Evolutionary conservation across 2,888 invertebrate genomes (phyloP).

Genomic region (Drosophila affinis): DNA sequence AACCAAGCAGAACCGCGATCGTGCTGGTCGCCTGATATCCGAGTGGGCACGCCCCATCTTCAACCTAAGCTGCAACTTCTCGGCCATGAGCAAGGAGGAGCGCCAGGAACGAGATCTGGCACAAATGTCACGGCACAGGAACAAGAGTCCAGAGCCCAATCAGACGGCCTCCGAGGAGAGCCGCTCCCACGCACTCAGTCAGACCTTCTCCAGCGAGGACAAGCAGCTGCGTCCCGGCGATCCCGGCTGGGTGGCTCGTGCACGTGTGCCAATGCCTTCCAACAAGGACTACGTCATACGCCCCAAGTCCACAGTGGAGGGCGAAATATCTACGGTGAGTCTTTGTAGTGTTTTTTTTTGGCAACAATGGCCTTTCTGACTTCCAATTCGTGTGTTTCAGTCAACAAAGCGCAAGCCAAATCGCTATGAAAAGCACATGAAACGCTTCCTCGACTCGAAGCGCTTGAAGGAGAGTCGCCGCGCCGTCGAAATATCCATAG

Average conservation of each 20-base stretch:
- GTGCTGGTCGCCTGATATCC: conserved; percentile 95
- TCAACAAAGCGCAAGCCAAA: conserved; percentile 92
- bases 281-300: conserved; percentile 98
- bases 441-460: conserved; percentile 94
- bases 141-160: conserved; percentile 84
- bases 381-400: conserved; percentile 82
- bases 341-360: neutral
- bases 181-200: conserved; percentile 85
- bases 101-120: conserved; percentile 95
- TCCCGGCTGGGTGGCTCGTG: conserved; percentile 96
- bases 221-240: conserved; percentile 94
- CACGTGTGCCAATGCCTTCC: conserved; percentile 96
- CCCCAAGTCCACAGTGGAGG: conserved; percentile 95
- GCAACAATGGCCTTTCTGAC: neutral
- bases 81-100: conserved; percentile 96
- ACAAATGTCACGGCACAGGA: conserved; percentile 87
- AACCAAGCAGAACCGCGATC: conserved; percentile 94
- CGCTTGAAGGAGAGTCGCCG: conserved; percentile 90
- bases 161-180: conserved; percentile 81
- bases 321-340: conserved; percentile 91
- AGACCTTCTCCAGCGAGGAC: conserved; percentile 86
- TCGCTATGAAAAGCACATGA: conserved; percentile 96
- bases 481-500: conserved; percentile 97
- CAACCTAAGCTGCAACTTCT: conserved; percentile 96
- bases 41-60: conserved; percentile 99